phyloP scores from a whole-genome alignment of 2,113 vertebrate species.

The Neodontobutis hainanensis region DNA sequence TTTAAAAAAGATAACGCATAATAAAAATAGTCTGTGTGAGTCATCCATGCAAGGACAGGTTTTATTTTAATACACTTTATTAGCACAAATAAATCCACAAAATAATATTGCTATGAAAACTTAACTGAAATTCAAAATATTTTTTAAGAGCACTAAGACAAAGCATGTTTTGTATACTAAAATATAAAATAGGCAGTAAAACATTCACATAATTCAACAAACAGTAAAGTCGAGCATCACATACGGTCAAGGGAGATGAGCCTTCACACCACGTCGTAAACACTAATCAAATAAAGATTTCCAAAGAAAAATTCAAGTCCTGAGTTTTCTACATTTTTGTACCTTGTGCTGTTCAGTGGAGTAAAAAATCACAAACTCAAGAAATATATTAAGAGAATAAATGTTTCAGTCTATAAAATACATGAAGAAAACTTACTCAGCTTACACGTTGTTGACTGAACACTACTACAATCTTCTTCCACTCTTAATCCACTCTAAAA shows the following conservation, averaged over 20 bases:
- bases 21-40: background rate
- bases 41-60: conserved; percentile 1
- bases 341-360: conserved; percentile 27
- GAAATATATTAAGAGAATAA: conserved; percentile 25
- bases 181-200: conserved; percentile 46
- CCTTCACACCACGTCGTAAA: conserved; percentile 33
- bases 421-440: conserved; percentile 13
- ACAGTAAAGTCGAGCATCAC: conserved; percentile 21
- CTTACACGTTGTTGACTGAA: conserved; percentile 10
- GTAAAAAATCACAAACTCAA: conserved; percentile 14
- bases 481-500: background rate
- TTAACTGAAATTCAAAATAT: conserved; percentile 38
- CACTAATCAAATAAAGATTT: background rate
- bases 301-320: background rate
- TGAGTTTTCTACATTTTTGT: conserved; percentile 25
- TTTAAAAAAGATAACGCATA: background rate
- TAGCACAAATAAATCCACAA: conserved; percentile 39
- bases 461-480: background rate
- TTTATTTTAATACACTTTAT: conserved; percentile 51
- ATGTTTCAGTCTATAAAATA: conserved; percentile 50
- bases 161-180: conserved; percentile 20
- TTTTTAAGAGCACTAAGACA: conserved; percentile 18
- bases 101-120: conserved; percentile 28
- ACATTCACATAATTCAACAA: conserved; percentile 33
- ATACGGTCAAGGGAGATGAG: conserved; percentile 8